Evolutionary conservation across 92 coral and sea anemone genomes (phyloP).

Genomic region (Galaxea fascicularis): DNA sequence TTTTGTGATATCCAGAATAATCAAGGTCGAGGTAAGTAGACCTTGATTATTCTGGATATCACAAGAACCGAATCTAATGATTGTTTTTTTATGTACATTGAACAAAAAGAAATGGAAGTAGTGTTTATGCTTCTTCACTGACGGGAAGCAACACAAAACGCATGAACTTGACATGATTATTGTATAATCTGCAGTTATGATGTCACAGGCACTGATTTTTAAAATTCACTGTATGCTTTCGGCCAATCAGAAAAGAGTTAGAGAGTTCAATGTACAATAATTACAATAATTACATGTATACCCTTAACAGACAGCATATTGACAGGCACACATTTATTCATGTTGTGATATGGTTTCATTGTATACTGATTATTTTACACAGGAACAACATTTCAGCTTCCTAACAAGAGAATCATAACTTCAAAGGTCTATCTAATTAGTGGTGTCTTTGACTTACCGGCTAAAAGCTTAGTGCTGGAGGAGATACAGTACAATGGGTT

Average conservation of each 20-base stretch:
- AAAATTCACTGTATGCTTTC: no score
- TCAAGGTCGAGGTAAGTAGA: no score
- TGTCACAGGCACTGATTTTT: no score
- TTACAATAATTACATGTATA: not conserved
- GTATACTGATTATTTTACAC: constrained; percentile 1
- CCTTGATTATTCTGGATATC: no score
- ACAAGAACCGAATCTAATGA: no score
- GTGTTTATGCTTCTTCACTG: constrained; percentile 3
- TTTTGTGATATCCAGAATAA: no score
- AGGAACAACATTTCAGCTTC: constrained; percentile 6
- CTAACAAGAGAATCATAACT: constrained; percentile 4
- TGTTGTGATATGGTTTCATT: not conserved
- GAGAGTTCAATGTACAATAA: constrained; percentile 2
- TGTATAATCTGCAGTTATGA: no score
- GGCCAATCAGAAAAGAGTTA: no score
- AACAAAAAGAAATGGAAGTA: not conserved
- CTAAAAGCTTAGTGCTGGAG: constrained; percentile 17
- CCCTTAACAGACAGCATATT: not conserved
- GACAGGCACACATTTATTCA: constrained; percentile 3
- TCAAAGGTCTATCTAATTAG: constrained; percentile 33
- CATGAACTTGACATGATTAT: constrained; percentile 6
- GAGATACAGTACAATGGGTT: constrained; percentile 57
- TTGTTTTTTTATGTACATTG: not conserved
- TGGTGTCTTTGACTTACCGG: constrained; percentile 9
- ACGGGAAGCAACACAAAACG: constrained; percentile 4